These are phyloP conservation scores for Drosophila watanabei DNA, from an alignment of 1,140 invertebrate species.

Conservation along the genomic window DNA sequence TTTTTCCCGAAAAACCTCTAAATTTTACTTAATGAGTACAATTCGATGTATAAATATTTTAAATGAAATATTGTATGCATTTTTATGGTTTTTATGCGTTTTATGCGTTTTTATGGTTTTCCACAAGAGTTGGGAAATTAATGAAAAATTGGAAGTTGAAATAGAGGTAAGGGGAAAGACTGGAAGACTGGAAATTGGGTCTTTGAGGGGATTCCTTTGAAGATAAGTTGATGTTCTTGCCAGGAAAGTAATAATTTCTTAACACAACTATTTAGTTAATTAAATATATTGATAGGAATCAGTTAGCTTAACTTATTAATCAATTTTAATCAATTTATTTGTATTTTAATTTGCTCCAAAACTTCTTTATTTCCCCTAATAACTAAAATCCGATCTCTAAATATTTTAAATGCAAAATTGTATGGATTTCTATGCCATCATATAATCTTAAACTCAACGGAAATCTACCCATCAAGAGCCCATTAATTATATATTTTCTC, in stretches of 20 bases:
- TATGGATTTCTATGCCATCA: background rate
- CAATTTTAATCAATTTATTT: no score
- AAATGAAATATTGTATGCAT: no score
- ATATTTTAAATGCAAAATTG: no score
- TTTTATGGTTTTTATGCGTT: no score
- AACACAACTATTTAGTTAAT: no score
- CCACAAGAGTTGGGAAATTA: constrained; percentile 6
- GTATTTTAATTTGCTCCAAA: background rate
- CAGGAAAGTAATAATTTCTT: no score
- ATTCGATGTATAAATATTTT: no score
- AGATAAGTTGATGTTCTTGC: background rate
- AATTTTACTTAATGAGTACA: no score
- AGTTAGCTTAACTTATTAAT: background rate
- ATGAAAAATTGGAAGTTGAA: constrained; percentile 2
- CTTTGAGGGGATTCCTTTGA: background rate
- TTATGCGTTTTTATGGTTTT: no score
- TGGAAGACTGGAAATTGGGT: background rate
- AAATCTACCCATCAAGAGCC: background rate
- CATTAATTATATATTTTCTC: background rate
- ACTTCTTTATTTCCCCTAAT: background rate
- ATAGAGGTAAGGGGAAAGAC: background rate
- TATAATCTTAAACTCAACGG: background rate
- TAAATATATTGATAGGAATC: no score
- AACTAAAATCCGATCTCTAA: background rate
- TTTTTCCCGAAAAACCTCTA: no score